Base-by-base conservation (phyloP, 2,113 vertebrate genomes). In the Stercorarius parasiticus region DNA sequence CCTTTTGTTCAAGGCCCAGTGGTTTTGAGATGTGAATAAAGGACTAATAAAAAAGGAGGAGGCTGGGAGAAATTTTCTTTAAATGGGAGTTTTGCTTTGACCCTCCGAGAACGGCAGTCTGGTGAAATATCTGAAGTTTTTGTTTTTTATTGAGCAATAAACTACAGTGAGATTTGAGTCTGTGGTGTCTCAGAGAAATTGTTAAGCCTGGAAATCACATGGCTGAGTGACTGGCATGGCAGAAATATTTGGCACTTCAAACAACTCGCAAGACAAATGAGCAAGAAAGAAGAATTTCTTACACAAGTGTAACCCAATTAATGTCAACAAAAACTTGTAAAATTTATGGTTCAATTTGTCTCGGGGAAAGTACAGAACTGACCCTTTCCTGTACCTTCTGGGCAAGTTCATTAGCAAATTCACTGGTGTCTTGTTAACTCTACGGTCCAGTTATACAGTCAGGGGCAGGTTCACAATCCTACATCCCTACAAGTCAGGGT, bases 111-210 rank as follows among this genome's bases (percentile, higher is more conserved):
- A 97, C 65, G 8, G 86, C 59, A 96, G 91, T 42, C 82, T 95
- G 94, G 59, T 97, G 90, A 92, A 97, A 96, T 71, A 96, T 82
- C 95, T 94, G 88, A 95, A 95, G 82, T 36, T 91, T 66, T 92
- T 64, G 53, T 42, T 59, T 94, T 98, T 98, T 97, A 97, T 96
- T 97, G 97, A 94, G 97, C 96, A 97, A 97, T 97, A 97, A 98
- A 98, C 65, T 89, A 40, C 92, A 43, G 96, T 9, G 71, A 96
- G 90, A 82, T 93, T 62, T 52, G 91, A 97, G 97, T 81, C 67
- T 93, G 88, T 69, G 95, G 97, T 95, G 95, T 91, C 96, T 90
- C 50, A 27, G 90, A 86, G 95, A 94, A 95, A 94, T 83, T 90
- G 91, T 53, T 95, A 93, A 97, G 96, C 91, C 94, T 97, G 95